Conservation (phyloP, 2,888 invertebrate species). For the Coleophora flavipennella region DNA sequence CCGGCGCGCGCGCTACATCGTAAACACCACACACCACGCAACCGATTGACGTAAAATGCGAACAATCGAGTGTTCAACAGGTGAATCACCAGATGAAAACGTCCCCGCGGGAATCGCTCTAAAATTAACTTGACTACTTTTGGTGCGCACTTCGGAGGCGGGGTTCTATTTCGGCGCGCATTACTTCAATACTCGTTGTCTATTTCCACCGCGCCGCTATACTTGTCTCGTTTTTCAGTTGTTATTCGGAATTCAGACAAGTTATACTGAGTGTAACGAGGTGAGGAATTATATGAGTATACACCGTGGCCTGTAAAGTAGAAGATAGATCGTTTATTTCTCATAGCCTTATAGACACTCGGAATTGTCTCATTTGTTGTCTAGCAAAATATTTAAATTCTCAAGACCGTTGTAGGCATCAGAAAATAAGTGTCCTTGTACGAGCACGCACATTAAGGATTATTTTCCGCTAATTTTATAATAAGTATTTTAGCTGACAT, state of each 20-base stretch:
- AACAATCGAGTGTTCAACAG: constrained; percentile 71
- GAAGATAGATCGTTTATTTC: no score
- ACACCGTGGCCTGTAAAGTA: no score
- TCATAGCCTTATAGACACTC: no score
- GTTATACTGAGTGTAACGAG: no score
- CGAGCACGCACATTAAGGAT: no score
- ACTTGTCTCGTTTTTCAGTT: constrained; percentile 33
- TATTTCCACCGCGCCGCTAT: constrained; percentile 53
- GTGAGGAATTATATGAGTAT: no score
- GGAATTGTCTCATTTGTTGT: no score
- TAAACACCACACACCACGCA: constrained; percentile 68
- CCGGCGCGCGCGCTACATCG: constrained; percentile 35
- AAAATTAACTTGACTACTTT: constrained; percentile 69
- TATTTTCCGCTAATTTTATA: no score
- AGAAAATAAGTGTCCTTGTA: no score
- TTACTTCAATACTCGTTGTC: constrained; percentile 56
- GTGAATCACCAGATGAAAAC: constrained; percentile 69
- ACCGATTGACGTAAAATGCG: constrained; percentile 68
- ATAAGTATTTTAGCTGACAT: no score
- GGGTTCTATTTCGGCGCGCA: constrained; percentile 58
- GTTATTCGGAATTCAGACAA: constrained; percentile 27
- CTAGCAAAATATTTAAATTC: no score
- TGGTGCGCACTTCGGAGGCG: constrained; percentile 69
- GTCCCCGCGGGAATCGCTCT: constrained; percentile 60
- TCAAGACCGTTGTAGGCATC: no score